Base-by-base conservation (phyloP, 2,113 vertebrate genomes). In the Barnardius zonarius region DNA sequence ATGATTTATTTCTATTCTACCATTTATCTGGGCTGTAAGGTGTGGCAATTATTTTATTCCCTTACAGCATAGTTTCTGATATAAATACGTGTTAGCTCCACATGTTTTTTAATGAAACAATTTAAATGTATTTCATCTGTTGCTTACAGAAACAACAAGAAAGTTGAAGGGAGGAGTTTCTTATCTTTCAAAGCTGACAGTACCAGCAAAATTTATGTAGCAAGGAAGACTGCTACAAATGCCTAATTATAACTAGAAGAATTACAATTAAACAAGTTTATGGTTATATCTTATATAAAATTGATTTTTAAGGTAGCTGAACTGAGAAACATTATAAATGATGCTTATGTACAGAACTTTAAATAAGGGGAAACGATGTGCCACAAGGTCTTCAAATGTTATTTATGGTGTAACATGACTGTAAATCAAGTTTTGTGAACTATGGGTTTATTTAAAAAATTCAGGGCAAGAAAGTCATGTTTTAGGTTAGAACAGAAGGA, bases 121-220 rank as follows among this genome's bases (percentile, higher is more conserved):
- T 74, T 39, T 75, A 62, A 54, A 46, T 72, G 4, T 28, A 66
- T 86, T 63, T 83, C 88, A 18, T 69, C 66, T 68, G 25, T 52
- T 92, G 41, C 44, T 88, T 62, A 59, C 14, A 57, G 70, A 91
- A 94, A 7, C 23, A 57, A 54, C 31, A 70, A 37, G 24, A 35
- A 79, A 15, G 14, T 5, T 19, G 49, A 13, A 24, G 8, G 5
- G 33, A 6, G 3, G 20, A 4, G 46, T 0, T 11, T 70, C 88
- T 77, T 15, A 17, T 51, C 33, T 90, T 93, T 72, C 48, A 79
- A 68, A 91, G 19, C 9, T 84, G 61, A 43, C 9, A 59, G 30
- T 37, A 37, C 17, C 9, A 80, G 14, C 10, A 84, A 70, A 31
- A 89, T 31, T 18, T 78, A 63, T 19, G 4, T 31, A 33, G 46